Evolutionary conservation across 2,797 vertebrate genomes (phyloP).

Genomic region (Glossophaga mutica): DNA sequence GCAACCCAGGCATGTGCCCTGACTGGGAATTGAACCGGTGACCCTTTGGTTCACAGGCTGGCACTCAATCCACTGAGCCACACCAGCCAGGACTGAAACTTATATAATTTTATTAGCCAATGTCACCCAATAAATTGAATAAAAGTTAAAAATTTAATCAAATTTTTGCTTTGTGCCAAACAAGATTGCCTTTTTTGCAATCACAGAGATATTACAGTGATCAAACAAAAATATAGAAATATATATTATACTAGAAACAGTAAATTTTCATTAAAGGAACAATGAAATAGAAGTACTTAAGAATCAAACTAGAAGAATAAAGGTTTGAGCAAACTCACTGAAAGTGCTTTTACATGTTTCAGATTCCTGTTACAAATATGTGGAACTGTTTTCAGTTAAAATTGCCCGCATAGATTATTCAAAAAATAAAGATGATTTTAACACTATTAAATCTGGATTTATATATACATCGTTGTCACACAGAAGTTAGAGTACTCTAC

Average conservation of each 20-base stretch:
- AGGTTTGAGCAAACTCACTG: neutral
- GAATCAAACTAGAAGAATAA: neutral
- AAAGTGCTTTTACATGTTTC: slow-evolving; percentile 32
- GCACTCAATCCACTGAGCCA: too few relatives aligned
- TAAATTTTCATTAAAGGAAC: slow-evolving; percentile 20
- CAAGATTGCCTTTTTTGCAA: neutral
- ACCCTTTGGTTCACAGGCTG: too few relatives aligned
- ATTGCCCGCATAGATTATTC: neutral
- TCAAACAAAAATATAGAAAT: neutral
- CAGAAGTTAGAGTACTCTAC: neutral
- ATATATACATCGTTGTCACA: neutral
- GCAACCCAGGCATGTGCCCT: too few relatives aligned
- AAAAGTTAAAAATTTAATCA: neutral
- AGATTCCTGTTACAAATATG: neutral
- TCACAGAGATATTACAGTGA: neutral
- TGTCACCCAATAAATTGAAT: neutral
- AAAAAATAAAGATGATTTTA: neutral
- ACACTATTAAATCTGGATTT: slow-evolving; percentile 22
- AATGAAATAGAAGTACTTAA: neutral
- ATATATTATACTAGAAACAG: neutral
- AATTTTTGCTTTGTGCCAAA: neutral
- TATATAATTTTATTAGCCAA: neutral
- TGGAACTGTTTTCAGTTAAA: slow-evolving; percentile 41
- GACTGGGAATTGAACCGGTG: too few relatives aligned
- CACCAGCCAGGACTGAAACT: neutral